Evolutionary conservation across 1,140 invertebrate genomes (phyloP).

Genomic region (Anoplolepis gracilipes): DNA sequence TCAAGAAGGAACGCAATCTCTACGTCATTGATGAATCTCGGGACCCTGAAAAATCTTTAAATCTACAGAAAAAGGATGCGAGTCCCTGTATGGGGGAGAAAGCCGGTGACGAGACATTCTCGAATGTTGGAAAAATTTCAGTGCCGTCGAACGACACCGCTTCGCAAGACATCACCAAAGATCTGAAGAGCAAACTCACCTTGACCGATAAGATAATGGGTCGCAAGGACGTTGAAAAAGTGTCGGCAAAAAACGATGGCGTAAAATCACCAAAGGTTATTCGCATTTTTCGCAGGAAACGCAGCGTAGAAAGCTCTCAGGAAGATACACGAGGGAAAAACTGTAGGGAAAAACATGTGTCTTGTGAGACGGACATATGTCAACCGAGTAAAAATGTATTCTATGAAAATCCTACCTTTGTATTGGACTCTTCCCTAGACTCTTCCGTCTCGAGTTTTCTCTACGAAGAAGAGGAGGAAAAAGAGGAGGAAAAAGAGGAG

Average conservation of each 20-base stretch:
- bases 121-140: conserved; percentile 8
- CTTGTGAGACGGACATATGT: background rate
- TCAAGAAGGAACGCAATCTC: conserved; percentile 11
- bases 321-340: conserved; percentile 9
- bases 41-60: background rate
- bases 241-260: background rate
- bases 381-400: conserved; percentile 67
- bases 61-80: background rate
- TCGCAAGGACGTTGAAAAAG: conserved; percentile 56
- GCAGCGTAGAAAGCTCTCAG: background rate
- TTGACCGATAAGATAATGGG: conserved; percentile 72
- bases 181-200: conserved; percentile 77
- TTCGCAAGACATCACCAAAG: conserved; percentile 67
- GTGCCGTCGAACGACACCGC: conserved; percentile 37
- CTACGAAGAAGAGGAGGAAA: conserved; percentile 65
- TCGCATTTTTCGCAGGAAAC: conserved; percentile 59
- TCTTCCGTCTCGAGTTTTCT: conserved; percentile 78
- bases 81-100: background rate
- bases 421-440: conserved; percentile 81
- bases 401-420: conserved; percentile 84
- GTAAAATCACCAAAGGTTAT: conserved; percentile 41
- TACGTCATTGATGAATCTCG: background rate
- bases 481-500: background rate
- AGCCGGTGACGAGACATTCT: background rate
- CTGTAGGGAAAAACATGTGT: background rate